Base-by-base conservation (phyloP, 2,113 vertebrate species). In the Austrofundulus limnaeus region DNA sequence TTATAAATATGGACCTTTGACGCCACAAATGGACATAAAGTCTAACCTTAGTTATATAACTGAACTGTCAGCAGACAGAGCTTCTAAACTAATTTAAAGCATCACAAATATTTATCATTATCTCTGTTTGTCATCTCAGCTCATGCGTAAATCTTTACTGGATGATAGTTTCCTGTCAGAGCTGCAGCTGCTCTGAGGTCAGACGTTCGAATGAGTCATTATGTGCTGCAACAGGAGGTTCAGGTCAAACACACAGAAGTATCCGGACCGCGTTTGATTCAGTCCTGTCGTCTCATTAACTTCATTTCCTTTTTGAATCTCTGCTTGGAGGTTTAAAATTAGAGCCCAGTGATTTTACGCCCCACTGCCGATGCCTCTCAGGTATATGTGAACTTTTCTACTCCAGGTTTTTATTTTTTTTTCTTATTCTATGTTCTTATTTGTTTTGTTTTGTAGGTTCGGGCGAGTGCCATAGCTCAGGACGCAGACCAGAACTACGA, bases 401-500 rank as follows among this genome's bases (percentile, higher is more conserved):
- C 25, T 43, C 21, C 8, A 5, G n/a, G 17, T 52, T 23, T 45
- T 19, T n/a, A 21, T 39, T 54, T 4, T 13, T 21, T 3, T 31
- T 37, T 25, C 43, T 37, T 1, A 0, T 34, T 63, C 11, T 12
- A 15, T 52, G 6, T 51, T 17, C n/a, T n/a, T n/a, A n/a, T n/a
- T 24, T 48, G 4, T 12, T 24, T 56, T 31, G n/a, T 28, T 38
- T n/a, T 2, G 13, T 24, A 95, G 95, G 96, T 95, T 14, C 93
- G 96, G 28, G 96, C 95, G 80, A 98, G 96, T 13, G 95, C 96
- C 83, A 98, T 98, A 1, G 96, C 96, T 2, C 95, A 98, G 46
- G 96, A 98, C 0, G 96, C 96, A 0, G 96, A 98, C 82, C 95
- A 98, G 91, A 98, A 98, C 83, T 98, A 97, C 10, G 96, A 98